Evolutionary conservation across 2,797 vertebrate genomes (phyloP), one percentile per base, ranked within the genome.

Genomic region (Gadopsis marmoratus): DNA sequence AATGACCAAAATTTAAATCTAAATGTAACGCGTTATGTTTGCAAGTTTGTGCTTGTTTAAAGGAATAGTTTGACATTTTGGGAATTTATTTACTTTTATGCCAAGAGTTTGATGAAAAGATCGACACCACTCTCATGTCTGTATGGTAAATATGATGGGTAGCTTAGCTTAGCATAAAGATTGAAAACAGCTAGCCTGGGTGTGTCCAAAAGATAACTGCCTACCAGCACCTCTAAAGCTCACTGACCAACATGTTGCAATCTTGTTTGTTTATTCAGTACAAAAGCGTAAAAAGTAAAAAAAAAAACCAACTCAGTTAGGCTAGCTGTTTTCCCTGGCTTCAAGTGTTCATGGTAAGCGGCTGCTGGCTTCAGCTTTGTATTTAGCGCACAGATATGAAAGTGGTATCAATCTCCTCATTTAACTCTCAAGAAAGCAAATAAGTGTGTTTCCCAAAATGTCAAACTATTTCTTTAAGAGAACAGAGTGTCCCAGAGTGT

Each of bases 1-100:
- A 65, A 84, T 56, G 51, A 70, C 21, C 48, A 60, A 61, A 19
- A 58, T 64, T 9, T 47, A 29, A 39, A 60, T 23, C 17, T 12
- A 33, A 35, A 56, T 33, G 19, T 37, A 23, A 33, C 3, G 2
- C n/a, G 6, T 37, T 23, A 33, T 29, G 47, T 64, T 23, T 33
- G 39, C 14, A 31, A 29, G 12, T 43, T 53, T 55, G n/a, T 39
- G 23, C 10, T 7, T 17, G 12, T 58, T 59, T 54, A 14, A 33
- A 59, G 12, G 17, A 64, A 35, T 21, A 59, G 43, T 58, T 37
- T 37, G 29, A 37, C 5, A 74, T 74, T 65, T 64, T 12, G 14
- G 41, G 14, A 13, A n/a, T 4, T 17, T 31, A 14, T 26, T 47
- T 65, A 16, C 17, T 47, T 64, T 45, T 13, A 61, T 29, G 33